Evolutionary conservation across 2,888 invertebrate genomes (phyloP).

Genomic region (Diabrotica balteata): DNA sequence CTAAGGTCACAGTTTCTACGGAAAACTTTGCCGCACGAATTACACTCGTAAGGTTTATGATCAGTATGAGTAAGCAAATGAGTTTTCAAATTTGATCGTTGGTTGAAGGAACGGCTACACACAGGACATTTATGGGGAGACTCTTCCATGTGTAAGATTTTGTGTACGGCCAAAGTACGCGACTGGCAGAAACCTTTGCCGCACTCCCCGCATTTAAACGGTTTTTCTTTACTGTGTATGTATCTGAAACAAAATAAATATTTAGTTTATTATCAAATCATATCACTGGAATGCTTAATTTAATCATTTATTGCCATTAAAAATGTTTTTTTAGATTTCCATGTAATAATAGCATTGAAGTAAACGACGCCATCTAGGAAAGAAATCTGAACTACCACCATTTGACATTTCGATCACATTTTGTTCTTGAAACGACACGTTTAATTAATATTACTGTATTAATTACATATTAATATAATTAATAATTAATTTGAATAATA

Average conservation of each 20-base stretch:
- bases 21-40: conserved; percentile 56
- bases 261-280: no score
- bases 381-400: no score
- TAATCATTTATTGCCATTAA: no score
- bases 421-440: no score
- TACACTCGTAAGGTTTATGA: conserved; percentile 58
- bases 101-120: conserved; percentile 89
- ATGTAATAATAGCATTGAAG: no score
- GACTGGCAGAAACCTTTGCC: conserved; percentile 99
- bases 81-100: conserved; percentile 90
- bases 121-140: conserved; percentile 93
- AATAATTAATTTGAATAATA: no score
- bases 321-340: no score
- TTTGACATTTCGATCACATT: no score
- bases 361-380: no score
- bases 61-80: conserved; percentile 89
- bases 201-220: conserved; percentile 96
- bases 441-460: no score
- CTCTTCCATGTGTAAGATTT: conserved; percentile 92
- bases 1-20: conserved; percentile 86
- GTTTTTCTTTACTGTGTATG: conserved; percentile 98
- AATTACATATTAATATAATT: no score
- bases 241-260: conserved; percentile 68
- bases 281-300: no score
- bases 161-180: conserved; percentile 94